phyloP scores from a whole-genome alignment of 2,113 vertebrate species.

The Glaucidium brasilianum region DNA sequence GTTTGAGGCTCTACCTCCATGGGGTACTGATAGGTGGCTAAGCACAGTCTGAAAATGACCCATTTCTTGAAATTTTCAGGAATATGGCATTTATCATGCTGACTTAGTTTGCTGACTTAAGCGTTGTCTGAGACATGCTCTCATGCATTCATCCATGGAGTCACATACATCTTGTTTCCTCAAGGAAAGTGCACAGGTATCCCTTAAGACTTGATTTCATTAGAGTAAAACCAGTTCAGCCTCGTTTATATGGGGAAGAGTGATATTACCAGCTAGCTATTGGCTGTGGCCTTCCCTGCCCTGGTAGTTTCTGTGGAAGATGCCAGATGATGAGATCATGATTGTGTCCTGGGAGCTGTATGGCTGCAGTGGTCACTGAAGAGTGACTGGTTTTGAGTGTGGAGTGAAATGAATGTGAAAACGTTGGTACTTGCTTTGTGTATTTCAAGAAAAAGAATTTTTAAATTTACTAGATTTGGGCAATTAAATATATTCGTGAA shows the following conservation, averaged over 20 bases:
- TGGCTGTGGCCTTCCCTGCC: not conserved
- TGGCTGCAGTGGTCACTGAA: not conserved
- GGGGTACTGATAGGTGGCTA: not conserved
- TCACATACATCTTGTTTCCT: not conserved
- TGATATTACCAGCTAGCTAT: not conserved
- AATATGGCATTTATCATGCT: not conserved
- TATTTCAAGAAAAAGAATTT: not conserved
- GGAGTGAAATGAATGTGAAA: not conserved
- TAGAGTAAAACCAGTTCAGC: not conserved
- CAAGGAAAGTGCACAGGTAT: not conserved
- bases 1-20: not conserved
- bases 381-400: not conserved
- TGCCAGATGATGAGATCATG: not conserved
- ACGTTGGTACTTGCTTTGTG: not conserved
- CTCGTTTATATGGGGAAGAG: not conserved
- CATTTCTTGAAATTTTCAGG: not conserved
- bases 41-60: not conserved
- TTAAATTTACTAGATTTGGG: not conserved
- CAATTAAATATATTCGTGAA: not conserved
- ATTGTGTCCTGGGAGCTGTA: not conserved
- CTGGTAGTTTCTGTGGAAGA: not conserved
- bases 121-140: not conserved
- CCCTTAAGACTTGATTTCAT: not conserved
- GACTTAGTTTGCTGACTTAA: not conserved
- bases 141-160: accelerated